Evolutionary conservation across 2,888 invertebrate genomes (phyloP), one percentile per base, ranked within the genome.

Genomic region (Palloptera scutellata): DNA sequence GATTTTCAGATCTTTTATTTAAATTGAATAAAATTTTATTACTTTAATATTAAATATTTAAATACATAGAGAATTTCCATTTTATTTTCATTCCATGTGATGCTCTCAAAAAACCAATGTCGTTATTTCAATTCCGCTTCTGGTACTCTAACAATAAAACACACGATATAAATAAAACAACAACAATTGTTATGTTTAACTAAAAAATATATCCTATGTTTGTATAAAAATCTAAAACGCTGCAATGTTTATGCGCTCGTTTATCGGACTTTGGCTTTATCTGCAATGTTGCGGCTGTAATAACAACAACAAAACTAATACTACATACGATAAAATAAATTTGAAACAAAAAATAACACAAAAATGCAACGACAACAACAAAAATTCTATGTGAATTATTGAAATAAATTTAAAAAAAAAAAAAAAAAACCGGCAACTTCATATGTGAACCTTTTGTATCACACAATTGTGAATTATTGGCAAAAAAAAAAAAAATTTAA

Each of bases 261-360:
- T 60, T 42, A 30, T 30, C 30, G 12, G 40, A 40, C 62, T 64
- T 65, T 68, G 70, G 68, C 61, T 72, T 70, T 67, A 70, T 69
- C 72, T 67, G 70, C 70, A 70, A 48, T 70, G 61, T 64, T 71
- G 72, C 72, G 2, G 6, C 30, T 70, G 71, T 41, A 55, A 52
- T 57, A 66, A 69, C 64, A 69, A 67, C 63, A n/a, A 61, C 62
- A 51, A 62, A 17, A 19, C 17, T 43, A 57, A 59, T 30, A 30
- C 30, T 48, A 66, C 15, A 45, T 30, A 54, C 57, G 57, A 63
- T n/a, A n/a, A n/a, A n/a, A n/a, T n/a, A n/a, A n/a, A n/a, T n/a
- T n/a, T 45, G 42, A 15, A 59, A 5, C 13, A 15, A 12, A 42
- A 45, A 54, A 54, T 42, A 43, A 15, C 61, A 45, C 58, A 54